Evolutionary conservation across 2,888 invertebrate species (phyloP).

Genomic region (Drosophila borborema): DNA sequence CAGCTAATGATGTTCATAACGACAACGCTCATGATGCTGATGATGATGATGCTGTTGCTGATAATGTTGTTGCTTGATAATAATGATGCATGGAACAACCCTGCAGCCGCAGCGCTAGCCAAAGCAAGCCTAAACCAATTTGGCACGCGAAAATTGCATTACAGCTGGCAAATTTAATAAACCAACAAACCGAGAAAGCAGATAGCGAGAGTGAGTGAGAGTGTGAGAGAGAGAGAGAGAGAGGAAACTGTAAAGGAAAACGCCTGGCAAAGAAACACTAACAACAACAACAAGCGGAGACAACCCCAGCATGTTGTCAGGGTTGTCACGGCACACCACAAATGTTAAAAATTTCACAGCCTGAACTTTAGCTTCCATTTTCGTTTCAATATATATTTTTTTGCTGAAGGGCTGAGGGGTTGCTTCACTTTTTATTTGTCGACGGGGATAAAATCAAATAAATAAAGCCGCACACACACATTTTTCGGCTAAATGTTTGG

Average conservation of each 20-base stretch:
- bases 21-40: constrained; percentile 28
- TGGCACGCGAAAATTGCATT: constrained; percentile 77
- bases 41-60: constrained; percentile 30
- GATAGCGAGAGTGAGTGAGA: neutral
- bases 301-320: constrained; percentile 38
- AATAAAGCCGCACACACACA: constrained; percentile 24
- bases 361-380: constrained; percentile 43
- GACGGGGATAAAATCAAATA: constrained; percentile 25
- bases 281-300: constrained; percentile 4
- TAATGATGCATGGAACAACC: constrained; percentile 56
- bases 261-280: constrained; percentile 37
- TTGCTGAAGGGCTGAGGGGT: constrained; percentile 24
- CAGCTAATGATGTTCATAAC: constrained; percentile 10
- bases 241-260: constrained; percentile 22
- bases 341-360: constrained; percentile 54
- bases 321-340: constrained; percentile 46
- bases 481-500: constrained; percentile 66
- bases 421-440: constrained; percentile 33
- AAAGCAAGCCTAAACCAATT: constrained; percentile 67
- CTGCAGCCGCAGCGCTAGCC: constrained; percentile 67
- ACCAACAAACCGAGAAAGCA: constrained; percentile 44
- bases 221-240: neutral
- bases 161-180: constrained; percentile 74
- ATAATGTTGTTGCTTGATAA: constrained; percentile 20
- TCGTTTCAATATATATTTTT: neutral